phyloP scores from a whole-genome alignment of 2,888 invertebrate genomes.

The Oscheius sp. region DNA sequence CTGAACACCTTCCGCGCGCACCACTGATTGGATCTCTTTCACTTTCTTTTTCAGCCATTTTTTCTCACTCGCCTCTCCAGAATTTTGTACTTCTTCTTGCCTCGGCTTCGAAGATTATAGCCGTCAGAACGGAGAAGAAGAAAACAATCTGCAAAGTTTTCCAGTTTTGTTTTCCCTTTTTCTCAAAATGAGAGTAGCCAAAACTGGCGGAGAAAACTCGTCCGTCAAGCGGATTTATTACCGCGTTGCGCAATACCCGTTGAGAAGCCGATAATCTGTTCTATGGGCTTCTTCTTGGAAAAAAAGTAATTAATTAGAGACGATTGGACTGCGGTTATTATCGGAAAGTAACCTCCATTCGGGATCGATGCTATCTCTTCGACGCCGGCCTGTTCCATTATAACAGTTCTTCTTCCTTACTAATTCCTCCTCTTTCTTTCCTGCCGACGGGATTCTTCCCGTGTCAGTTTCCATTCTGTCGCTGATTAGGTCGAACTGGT shows the following conservation, averaged over 20 bases:
- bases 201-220: background rate
- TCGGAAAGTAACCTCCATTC: conserved; percentile 7
- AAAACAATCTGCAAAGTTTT: too few species aligned
- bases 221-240: conserved; percentile 12
- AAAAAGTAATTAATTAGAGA: background rate
- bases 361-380: conserved; percentile 19
- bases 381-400: conserved; percentile 2
- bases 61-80: background rate
- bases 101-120: background rate
- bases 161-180: conserved; percentile 6
- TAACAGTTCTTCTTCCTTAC: background rate
- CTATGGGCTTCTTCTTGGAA: background rate
- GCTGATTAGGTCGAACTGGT: conserved; percentile 1
- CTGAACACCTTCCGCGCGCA: too few species aligned
- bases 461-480: conserved; percentile 5
- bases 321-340: background rate
- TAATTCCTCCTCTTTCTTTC: background rate
- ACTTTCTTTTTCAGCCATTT: too few species aligned
- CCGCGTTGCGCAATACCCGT: conserved; percentile 23
- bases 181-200: background rate
- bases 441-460: background rate
- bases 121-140: background rate
- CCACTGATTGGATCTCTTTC: conserved; percentile 1
- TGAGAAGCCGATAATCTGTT: background rate
- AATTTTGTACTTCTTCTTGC: background rate